phyloP scores from a whole-genome alignment of 2,888 invertebrate species.

The Anaspis maculata region DNA sequence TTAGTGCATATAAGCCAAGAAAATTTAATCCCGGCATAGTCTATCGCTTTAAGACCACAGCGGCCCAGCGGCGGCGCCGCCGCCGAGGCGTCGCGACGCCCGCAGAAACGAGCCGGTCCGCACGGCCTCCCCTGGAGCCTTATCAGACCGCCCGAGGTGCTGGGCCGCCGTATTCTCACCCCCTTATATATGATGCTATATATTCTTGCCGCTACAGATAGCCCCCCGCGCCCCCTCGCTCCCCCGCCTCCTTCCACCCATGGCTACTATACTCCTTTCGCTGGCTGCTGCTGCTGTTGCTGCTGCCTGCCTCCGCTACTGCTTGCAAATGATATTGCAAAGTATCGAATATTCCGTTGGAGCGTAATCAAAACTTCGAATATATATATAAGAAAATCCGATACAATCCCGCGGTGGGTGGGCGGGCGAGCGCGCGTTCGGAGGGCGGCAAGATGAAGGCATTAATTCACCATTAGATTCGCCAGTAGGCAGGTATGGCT shows the following conservation, averaged over 20 bases:
- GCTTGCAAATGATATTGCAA: constrained; percentile 13
- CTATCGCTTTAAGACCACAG: constrained; percentile 37
- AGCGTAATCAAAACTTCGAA: constrained; percentile 5
- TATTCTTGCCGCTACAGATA: constrained; percentile 28
- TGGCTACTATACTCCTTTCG: neutral
- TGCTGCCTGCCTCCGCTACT: too few relatives aligned
- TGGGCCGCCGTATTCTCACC: constrained; percentile 33
- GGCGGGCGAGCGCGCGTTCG: too few relatives aligned
- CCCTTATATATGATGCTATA: constrained; percentile 33
- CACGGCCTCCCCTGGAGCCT: constrained; percentile 35
- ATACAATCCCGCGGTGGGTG: neutral
- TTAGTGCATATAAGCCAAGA: constrained; percentile 32
- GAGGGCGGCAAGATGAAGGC: too few relatives aligned
- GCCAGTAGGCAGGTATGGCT: too few relatives aligned
- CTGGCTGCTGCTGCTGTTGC: too few relatives aligned
- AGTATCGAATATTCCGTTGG: constrained; percentile 10
- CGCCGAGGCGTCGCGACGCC: constrained; percentile 1
- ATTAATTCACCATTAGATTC: too few relatives aligned
- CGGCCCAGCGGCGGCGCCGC: constrained; percentile 15
- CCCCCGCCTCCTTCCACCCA: neutral
- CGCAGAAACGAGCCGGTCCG: constrained; percentile 18
- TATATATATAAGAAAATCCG: neutral
- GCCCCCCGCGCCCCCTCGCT: constrained; percentile 7
- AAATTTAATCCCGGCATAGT: constrained; percentile 38
- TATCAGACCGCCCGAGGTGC: constrained; percentile 38